Conservation (phyloP, 37 sponge, comb jelly and placozoan species). For the Beroe forskalii region DNA sequence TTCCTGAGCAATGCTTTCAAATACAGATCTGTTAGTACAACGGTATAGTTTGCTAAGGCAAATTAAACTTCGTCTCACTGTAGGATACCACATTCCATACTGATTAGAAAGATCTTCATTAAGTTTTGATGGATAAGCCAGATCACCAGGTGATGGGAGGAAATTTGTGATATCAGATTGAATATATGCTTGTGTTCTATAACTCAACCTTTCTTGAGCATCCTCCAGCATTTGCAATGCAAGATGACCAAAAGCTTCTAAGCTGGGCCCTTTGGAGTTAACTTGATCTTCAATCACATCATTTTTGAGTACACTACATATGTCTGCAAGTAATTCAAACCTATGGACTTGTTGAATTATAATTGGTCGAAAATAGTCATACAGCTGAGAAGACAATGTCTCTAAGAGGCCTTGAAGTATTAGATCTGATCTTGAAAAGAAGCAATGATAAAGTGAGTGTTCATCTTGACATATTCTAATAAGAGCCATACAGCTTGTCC, state of each 20-base stretch:
- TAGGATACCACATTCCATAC: constrained; percentile 99
- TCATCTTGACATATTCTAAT: constrained; percentile 94
- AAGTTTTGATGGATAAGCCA: constrained; percentile 97
- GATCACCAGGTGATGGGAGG: constrained; percentile 86
- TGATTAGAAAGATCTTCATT: constrained; percentile 77
- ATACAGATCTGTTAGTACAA: constrained; percentile 86
- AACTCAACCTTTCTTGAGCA: constrained; percentile 92
- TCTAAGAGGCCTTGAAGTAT: constrained; percentile 86
- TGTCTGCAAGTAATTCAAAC: constrained; percentile 90
- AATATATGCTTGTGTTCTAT: constrained; percentile 91
- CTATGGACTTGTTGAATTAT: constrained; percentile 86
- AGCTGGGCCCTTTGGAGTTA: constrained; percentile 70
- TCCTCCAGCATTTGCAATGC: constrained; percentile 85
- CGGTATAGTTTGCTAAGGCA: constrained; percentile 96
- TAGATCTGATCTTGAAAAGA: constrained; percentile 74
- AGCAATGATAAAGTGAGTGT: constrained; percentile 83
- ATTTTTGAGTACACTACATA: constrained; percentile 85
- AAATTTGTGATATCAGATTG: constrained; percentile 88
- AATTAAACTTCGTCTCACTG: constrained; percentile 87
- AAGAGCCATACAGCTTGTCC: constrained; percentile 82
- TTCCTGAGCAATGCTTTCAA: constrained; percentile 96
- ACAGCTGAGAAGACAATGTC: constrained; percentile 80
- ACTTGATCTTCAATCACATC: constrained; percentile 67
- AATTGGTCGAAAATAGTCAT: constrained; percentile 85
- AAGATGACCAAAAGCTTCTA: constrained; percentile 78